Evolutionary conservation across 2,888 invertebrate species (phyloP).

Genomic region (Anaspis maculata): DNA sequence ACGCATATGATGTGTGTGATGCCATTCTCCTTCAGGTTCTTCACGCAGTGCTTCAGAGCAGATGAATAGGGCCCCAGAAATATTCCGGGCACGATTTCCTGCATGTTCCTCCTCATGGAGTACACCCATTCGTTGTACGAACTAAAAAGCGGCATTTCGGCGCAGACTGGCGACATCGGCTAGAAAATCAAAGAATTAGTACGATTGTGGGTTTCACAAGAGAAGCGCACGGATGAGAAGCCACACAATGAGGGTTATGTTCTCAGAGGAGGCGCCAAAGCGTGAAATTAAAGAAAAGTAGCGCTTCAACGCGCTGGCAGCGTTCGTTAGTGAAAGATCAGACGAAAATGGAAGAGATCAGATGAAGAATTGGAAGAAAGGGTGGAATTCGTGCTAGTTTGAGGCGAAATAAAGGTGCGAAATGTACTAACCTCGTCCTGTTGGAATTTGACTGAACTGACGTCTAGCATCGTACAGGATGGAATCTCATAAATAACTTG

Average conservation of each 20-base stretch:
- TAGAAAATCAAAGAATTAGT: conserved; percentile 8
- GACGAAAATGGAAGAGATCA: neutral
- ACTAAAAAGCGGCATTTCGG: conserved; percentile 23
- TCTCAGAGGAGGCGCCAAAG: conserved; percentile 4
- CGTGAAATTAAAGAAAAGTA: conserved; percentile 2
- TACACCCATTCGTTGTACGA: conserved; percentile 25
- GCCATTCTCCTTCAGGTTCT: conserved; percentile 45
- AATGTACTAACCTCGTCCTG: conserved; percentile 25
- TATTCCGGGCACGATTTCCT: conserved; percentile 59
- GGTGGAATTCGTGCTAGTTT: neutral
- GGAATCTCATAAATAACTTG: neutral
- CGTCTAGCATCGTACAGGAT: conserved; percentile 19
- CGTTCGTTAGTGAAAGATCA: neutral
- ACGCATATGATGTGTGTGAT: conserved; percentile 64
- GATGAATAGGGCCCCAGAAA: conserved; percentile 58
- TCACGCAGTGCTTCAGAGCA: conserved; percentile 50
- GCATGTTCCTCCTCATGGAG: conserved; percentile 38
- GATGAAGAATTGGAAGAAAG: conserved; percentile 3
- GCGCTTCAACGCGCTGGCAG: no score
- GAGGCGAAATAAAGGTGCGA: no score
- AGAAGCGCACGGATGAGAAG: no score
- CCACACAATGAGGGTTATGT: neutral
- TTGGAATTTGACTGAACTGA: conserved; percentile 19
- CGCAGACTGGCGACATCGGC: conserved; percentile 24
- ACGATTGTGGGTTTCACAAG: conserved; percentile 5